Percentiles rank a stretch among this genome's conserved stretches.
phyloP scores from a whole-genome alignment of 2,888 invertebrate species.

The Exephanes ischioxanthus region DNA sequence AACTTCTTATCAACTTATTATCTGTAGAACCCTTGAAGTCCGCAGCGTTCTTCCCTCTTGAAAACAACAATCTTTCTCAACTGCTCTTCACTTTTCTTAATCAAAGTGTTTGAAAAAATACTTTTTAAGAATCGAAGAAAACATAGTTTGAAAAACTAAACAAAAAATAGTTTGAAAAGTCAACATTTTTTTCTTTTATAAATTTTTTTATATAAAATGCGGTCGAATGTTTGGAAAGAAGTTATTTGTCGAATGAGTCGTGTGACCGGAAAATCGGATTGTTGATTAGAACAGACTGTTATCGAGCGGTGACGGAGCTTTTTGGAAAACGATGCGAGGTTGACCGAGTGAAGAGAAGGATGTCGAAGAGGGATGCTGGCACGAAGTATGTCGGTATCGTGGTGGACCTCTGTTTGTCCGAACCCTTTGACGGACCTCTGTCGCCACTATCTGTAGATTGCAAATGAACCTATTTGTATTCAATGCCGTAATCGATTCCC shows the following conservation, averaged over 20 bases:
- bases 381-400: constrained; percentile 26
- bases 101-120: too few species aligned
- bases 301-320: not conserved
- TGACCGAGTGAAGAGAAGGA: not conserved
- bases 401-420: constrained; percentile 63
- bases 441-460: constrained; percentile 67
- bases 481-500: constrained; percentile 70
- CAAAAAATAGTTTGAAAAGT: too few species aligned
- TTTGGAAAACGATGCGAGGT: not conserved
- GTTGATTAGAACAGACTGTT: not conserved
- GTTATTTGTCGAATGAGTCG: not conserved
- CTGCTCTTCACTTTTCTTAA: too few species aligned
- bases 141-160: too few species aligned
- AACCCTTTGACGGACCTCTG: constrained; percentile 51
- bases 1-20: too few species aligned
- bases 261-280: not conserved
- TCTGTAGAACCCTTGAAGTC: too few species aligned
- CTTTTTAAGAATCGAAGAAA: too few species aligned
- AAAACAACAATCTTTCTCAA: too few species aligned
- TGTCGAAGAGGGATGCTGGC: not conserved
- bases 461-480: constrained; percentile 76
- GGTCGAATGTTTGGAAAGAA: not conserved
- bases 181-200: too few species aligned
- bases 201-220: too few species aligned
- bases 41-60: too few species aligned